phyloP scores from a whole-genome alignment of 2,113 vertebrate species.

The Raphicerus campestris region DNA sequence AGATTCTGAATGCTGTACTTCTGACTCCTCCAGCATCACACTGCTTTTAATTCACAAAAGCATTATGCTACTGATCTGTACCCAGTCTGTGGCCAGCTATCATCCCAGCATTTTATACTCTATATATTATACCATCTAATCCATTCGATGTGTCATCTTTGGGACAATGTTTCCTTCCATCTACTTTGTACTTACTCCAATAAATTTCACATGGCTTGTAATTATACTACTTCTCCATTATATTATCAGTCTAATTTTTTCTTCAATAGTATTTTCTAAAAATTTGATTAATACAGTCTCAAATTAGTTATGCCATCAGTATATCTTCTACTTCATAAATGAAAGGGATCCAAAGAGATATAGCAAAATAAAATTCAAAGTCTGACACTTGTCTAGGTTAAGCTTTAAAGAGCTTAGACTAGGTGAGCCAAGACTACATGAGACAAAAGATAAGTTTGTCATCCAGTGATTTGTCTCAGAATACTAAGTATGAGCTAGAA shows the following conservation, averaged over 20 bases:
- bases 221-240: neutral
- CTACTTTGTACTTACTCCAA: constrained; percentile 7
- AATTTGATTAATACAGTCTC: neutral
- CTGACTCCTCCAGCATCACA: neutral
- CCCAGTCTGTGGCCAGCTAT: neutral
- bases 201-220: neutral
- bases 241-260: neutral
- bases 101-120: neutral
- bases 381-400: neutral
- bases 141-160: neutral
- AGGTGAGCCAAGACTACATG: neutral
- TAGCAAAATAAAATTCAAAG: constrained; percentile 1
- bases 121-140: neutral
- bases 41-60: neutral
- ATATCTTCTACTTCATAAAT: neutral
- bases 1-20: neutral
- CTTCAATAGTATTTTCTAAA: neutral
- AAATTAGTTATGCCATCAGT: neutral
- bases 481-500: neutral
- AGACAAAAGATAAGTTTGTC: neutral
- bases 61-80: neutral
- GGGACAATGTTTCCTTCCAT: neutral
- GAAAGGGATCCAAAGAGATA: constrained; percentile 31
- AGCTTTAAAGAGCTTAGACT: neutral
- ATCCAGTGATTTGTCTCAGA: neutral